Evolutionary conservation across 2,888 invertebrate genomes (phyloP).

Genomic region (Lasioglossum zephyrum): DNA sequence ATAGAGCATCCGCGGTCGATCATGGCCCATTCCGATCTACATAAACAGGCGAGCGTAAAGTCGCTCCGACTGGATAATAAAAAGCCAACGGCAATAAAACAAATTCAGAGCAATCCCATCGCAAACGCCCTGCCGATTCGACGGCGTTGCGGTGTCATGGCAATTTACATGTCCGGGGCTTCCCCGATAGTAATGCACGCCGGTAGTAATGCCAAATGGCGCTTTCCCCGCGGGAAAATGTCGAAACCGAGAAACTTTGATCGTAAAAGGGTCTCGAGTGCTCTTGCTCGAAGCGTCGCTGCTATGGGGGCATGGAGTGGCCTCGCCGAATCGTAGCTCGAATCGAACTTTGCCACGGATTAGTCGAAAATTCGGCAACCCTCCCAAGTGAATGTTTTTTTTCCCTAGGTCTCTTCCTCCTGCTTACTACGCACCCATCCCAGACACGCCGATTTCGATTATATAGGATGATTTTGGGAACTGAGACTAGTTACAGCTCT

Average conservation of each 20-base stretch:
- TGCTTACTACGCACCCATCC: not conserved
- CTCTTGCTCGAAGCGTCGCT: constrained; percentile 54
- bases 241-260: constrained; percentile 76
- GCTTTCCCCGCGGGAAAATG: constrained; percentile 51
- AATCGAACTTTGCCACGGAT: constrained; percentile 71
- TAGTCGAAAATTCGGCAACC: constrained; percentile 72
- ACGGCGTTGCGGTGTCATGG: constrained; percentile 25
- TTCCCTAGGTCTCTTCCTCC: not conserved
- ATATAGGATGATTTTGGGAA: not conserved
- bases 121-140: not conserved
- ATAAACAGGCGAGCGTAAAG: not conserved
- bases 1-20: not conserved
- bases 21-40: not conserved
- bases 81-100: not conserved
- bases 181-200: constrained; percentile 45
- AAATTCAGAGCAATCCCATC: constrained; percentile 11
- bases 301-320: not conserved
- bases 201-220: constrained; percentile 60
- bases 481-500: too few relatives aligned
- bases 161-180: constrained; percentile 62
- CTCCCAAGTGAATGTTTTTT: constrained; percentile 64
- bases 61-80: constrained; percentile 5
- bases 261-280: constrained; percentile 78
- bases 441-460: not conserved
- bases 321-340: constrained; percentile 58